Base-by-base conservation (phyloP, 1,140 invertebrate species). In the Hyles euphorbiae region DNA sequence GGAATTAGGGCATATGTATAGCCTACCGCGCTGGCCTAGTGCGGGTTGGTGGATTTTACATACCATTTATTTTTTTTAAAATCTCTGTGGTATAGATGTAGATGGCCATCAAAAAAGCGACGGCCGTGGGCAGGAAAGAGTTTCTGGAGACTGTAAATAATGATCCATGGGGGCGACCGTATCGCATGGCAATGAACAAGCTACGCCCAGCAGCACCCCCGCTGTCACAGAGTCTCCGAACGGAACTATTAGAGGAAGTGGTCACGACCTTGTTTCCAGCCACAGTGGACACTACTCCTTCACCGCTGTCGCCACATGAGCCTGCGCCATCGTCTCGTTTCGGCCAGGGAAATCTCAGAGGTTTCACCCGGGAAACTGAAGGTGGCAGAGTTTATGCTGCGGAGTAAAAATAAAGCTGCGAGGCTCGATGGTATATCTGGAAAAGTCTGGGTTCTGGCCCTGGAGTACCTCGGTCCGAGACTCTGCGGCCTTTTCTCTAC, bases 141-240 rank as follows among this genome's bases (percentile, higher is more conserved):
- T 32, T 49, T 6, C 48, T 49, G 6, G 48, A 22, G 9, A 49
- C 48, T 6, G 3, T 49, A 7, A 22, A 49, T 7, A 12, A 7
- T 49, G 48, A 49, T 7, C 48, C 48, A 3, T 49, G 48, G 48
- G 48, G 48, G 12, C 48, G 48, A 3, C 48, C 48, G 3, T 49
- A 49, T 7, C 48, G 48, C 11, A n/a, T 49, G 48, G 48, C 22
- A 3, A 7, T 49, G 48, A 32, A 32, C 3, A 7, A 7, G 5
- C 10, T 49, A 2, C 48, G 48, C 12, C 11, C 11, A 7, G 48
- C 5, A 22, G 11, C 32, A 5, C n/a, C 48, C 11, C 48, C 48
- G 32, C 5, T 49, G 5, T 22, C 48, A 3, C 10, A 3, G 11
- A 49, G 48, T 22, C 9, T 49, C 3, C 2, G 11, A 3, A 10